Conservation (phyloP, 2,888 invertebrate species). For the Rhimphoctona megacephalus region DNA sequence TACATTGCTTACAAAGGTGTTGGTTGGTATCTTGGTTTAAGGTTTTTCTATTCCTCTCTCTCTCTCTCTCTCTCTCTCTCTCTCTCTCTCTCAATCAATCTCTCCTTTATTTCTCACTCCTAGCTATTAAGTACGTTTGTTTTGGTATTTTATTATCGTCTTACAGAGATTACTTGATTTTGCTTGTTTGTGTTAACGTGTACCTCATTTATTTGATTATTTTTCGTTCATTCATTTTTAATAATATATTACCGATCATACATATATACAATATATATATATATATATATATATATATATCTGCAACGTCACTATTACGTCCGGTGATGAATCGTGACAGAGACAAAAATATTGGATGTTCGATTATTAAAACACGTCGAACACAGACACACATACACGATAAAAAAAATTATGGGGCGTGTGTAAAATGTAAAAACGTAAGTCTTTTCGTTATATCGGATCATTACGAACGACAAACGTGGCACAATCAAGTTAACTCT, state of each 20-base stretch:
- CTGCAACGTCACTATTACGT: conserved; percentile 63
- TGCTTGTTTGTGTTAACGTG: conserved; percentile 80
- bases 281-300: conserved; percentile 55
- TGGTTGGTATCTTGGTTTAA: conserved; percentile 83
- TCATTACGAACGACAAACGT: conserved; percentile 67
- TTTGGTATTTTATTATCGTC: conserved; percentile 68
- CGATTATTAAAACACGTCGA: conserved; percentile 67
- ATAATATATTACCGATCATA: conserved; percentile 26
- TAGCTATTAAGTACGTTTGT: conserved; percentile 72
- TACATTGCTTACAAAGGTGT: conserved; percentile 79
- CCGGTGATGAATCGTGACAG: conserved; percentile 64
- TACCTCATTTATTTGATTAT: conserved; percentile 55
- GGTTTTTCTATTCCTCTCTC: conserved; percentile 71
- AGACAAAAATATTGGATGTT: conserved; percentile 61
- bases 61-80: conserved; percentile 69
- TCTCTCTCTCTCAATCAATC: conserved; percentile 29
- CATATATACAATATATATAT: conserved; percentile 21
- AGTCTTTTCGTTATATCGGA: conserved; percentile 8
- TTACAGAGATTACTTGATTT: conserved; percentile 82
- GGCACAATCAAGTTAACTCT: conserved; percentile 76
- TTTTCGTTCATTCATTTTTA: conserved; percentile 51
- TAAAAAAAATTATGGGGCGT: conserved; percentile 37
- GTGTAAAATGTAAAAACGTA: conserved; percentile 29
- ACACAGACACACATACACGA: conserved; percentile 52
- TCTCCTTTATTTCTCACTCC: conserved; percentile 68